Percentiles rank a stretch among this genome's conserved stretches.
phyloP scores from a whole-genome alignment of 2,888 invertebrate genomes.

The Beris morrisii region DNA sequence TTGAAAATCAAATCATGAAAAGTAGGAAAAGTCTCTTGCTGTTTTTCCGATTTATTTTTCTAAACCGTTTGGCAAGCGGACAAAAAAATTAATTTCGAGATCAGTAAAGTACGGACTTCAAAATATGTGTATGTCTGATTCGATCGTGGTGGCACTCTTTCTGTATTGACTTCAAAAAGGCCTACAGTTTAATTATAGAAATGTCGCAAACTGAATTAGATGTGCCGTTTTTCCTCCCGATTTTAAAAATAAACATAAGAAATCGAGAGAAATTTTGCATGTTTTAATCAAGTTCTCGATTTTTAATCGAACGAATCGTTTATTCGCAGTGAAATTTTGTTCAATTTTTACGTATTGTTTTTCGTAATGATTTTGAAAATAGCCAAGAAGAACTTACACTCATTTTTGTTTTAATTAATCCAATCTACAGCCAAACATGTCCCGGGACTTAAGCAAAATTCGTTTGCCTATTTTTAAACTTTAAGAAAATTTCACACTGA shows the following conservation, averaged over 20 bases:
- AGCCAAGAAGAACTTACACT: slow-evolving; percentile 28
- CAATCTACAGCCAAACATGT: slow-evolving; percentile 28
- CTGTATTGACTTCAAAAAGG: not conserved
- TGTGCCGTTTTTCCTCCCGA: too few relatives aligned
- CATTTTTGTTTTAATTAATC: slow-evolving; percentile 34
- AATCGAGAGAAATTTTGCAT: slow-evolving; percentile 6
- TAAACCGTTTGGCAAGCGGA: too few relatives aligned
- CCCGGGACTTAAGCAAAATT: slow-evolving; percentile 31
- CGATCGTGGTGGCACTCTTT: too few relatives aligned
- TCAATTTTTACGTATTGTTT: too few relatives aligned
- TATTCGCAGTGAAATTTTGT: too few relatives aligned
- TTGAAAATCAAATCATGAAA: too few relatives aligned
- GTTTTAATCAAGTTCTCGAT: not conserved
- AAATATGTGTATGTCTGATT: too few relatives aligned
- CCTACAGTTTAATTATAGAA: slow-evolving; percentile 25
- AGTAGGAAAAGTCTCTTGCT: too few relatives aligned
- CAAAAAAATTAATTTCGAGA: too few relatives aligned
- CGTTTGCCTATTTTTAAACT: slow-evolving; percentile 32
- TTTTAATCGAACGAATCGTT: slow-evolving; percentile 7
- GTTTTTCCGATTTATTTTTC: too few relatives aligned
- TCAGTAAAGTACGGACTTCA: too few relatives aligned
- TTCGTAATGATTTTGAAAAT: too few relatives aligned
- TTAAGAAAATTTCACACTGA: slow-evolving; percentile 17
- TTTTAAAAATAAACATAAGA: slow-evolving; percentile 6
- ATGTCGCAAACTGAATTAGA: slow-evolving; percentile 27